phyloP scores from a whole-genome alignment of 1,140 invertebrate genomes.

The Liolophura sinensis region DNA sequence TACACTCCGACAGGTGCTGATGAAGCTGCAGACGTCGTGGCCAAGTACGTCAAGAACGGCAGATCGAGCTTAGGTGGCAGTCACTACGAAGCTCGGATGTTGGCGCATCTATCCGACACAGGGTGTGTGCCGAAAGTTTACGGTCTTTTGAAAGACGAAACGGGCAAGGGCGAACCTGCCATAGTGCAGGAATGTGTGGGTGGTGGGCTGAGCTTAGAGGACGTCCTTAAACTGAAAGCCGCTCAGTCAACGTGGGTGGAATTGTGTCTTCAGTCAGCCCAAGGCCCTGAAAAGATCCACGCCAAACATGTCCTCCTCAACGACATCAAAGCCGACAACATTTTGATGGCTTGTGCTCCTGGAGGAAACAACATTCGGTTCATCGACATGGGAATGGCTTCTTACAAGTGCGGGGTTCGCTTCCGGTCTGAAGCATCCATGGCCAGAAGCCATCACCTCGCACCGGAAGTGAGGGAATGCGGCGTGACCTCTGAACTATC shows the following conservation, averaged over 20 bases:
- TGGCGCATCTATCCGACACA: not conserved
- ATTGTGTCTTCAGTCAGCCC: not conserved
- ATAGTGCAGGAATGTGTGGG: not conserved
- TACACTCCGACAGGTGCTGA: no score
- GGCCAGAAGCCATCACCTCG: not conserved
- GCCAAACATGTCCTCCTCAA: not conserved
- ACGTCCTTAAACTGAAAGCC: not conserved
- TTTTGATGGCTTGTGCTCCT: not conserved
- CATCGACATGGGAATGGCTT: conserved; percentile 3
- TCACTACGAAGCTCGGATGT: not conserved
- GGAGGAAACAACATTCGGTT: not conserved
- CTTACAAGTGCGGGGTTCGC: not conserved
- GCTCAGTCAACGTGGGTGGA: not conserved
- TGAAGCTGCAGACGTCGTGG: no score
- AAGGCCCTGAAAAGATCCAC: not conserved
- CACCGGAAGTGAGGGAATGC: not conserved
- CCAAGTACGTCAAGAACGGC: no score
- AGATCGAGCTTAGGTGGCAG: no score
- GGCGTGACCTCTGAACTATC: not conserved
- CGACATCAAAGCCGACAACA: conserved; percentile 3
- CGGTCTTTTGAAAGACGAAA: not conserved
- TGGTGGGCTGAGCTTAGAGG: not conserved
- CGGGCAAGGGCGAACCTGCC: not conserved
- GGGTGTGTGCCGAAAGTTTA: not conserved
- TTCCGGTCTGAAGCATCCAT: not conserved